phyloP scores from a whole-genome alignment of 2,113 vertebrate genomes.

The Steatornis caripensis region DNA sequence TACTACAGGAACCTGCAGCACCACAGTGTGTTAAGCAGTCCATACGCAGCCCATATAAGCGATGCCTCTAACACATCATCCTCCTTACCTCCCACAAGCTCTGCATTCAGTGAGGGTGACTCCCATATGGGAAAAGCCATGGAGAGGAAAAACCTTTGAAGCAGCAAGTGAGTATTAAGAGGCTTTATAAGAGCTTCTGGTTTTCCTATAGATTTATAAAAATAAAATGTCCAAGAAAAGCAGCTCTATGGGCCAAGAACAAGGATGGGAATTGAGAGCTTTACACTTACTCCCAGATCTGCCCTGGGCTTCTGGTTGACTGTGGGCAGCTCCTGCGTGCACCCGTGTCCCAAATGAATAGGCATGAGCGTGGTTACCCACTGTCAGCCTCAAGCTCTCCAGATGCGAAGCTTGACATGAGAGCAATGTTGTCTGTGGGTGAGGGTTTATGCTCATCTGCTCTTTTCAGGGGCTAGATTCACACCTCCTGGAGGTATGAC shows the following conservation, averaged over 20 bases:
- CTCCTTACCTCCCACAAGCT: not conserved
- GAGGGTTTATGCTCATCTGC: slow-evolving; percentile 58
- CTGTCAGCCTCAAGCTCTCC: not conserved
- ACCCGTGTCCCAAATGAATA: not conserved
- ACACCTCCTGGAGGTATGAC: slow-evolving; percentile 42
- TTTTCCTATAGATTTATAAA: not conserved
- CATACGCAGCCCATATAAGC: not conserved
- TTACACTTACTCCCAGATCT: not conserved
- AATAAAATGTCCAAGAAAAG: not conserved
- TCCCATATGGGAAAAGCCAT: not conserved
- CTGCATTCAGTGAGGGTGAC: not conserved
- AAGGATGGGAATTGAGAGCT: not conserved
- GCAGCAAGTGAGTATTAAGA: not conserved
- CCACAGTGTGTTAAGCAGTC: not conserved
- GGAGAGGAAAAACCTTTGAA: not conserved
- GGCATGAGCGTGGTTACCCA: not conserved
- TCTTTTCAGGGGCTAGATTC: slow-evolving; percentile 55
- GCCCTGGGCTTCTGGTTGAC: not conserved
- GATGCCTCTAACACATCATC: not conserved
- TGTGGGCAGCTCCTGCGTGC: rapidly evolving
- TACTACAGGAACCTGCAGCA: not conserved
- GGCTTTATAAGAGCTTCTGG: not conserved
- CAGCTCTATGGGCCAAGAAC: not conserved
- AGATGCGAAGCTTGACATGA: not conserved
- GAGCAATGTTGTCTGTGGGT: not conserved